These are phyloP conservation scores for Neria commutata DNA, from an alignment of 2,888 invertebrate genomes.

Conservation along the genomic window DNA sequence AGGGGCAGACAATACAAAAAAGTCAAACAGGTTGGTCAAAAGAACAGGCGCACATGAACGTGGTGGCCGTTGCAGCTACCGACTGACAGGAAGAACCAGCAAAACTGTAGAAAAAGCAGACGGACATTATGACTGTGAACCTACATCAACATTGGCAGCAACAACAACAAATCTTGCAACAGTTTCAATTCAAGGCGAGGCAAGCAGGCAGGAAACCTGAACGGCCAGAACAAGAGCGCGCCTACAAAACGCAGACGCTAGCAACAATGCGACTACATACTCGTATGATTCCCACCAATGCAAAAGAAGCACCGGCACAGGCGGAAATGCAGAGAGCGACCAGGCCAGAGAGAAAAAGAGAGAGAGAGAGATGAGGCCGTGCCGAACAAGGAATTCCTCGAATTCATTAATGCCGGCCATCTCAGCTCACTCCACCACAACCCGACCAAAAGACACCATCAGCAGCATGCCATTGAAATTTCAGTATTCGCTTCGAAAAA, in stretches of 20 bases:
- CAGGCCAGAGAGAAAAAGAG: too few relatives aligned
- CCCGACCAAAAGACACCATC: too few relatives aligned
- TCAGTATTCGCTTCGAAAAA: too few relatives aligned
- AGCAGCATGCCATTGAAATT: too few relatives aligned
- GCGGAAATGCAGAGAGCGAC: too few relatives aligned
- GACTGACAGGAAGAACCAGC: slow-evolving; percentile 1
- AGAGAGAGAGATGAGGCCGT: too few relatives aligned
- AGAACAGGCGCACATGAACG: slow-evolving; percentile 19
- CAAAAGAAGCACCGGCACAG: too few relatives aligned
- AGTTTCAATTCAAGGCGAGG: neutral
- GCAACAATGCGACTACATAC: neutral
- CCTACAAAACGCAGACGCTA: neutral
- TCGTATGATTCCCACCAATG: neutral
- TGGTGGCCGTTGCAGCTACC: neutral
- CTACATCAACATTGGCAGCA: slow-evolving; percentile 9
- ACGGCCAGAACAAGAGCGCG: neutral
- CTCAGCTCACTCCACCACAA: too few relatives aligned
- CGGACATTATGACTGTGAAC: slow-evolving; percentile 3
- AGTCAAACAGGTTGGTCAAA: slow-evolving; percentile 23
- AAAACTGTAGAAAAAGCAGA: slow-evolving; percentile 1
- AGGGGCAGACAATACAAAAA: slow-evolving; percentile 26
- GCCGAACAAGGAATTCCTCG: too few relatives aligned
- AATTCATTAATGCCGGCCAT: too few relatives aligned
- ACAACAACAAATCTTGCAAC: neutral
- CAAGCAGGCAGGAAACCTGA: neutral